Evolutionary conservation across 2,888 invertebrate species (phyloP).

Genomic region (Opisthograptis luteolata): DNA sequence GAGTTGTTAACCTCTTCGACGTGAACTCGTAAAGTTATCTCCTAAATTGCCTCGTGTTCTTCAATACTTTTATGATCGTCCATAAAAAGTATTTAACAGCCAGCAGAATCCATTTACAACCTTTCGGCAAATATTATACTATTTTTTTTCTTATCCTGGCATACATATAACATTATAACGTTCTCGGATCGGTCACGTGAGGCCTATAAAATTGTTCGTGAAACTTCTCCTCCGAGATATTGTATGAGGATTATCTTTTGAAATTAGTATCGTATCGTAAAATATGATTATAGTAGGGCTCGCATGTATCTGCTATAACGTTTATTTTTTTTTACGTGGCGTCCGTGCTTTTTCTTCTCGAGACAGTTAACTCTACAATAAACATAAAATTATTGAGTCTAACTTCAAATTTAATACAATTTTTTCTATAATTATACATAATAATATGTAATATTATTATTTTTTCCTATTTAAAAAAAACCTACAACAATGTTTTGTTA

Average conservation of each 20-base stretch:
- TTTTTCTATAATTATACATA: no score
- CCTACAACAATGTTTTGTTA: no score
- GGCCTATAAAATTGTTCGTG: slow-evolving; percentile 18
- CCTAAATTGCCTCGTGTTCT: background rate
- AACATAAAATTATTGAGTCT: no score
- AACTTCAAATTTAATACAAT: no score
- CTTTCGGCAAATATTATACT: slow-evolving; percentile 20
- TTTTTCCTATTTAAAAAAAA: no score
- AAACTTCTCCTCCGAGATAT: slow-evolving; percentile 15
- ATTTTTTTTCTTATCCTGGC: slow-evolving; percentile 30
- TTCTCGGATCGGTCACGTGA: slow-evolving; percentile 33
- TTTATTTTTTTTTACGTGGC: background rate
- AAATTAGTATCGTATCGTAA: slow-evolving; percentile 8
- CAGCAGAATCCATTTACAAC: slow-evolving; percentile 17
- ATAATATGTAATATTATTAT: no score
- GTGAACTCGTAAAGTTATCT: slow-evolving; percentile 3
- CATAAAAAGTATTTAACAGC: slow-evolving; percentile 21
- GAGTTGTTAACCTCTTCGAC: no score
- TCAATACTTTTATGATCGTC: slow-evolving; percentile 9
- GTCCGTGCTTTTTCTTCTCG: no score
- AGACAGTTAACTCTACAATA: no score
- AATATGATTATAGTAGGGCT: background rate
- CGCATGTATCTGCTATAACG: background rate
- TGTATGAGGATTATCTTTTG: slow-evolving; percentile 6
- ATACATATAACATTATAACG: slow-evolving; percentile 33